Conservation (phyloP, 2,113 vertebrate genomes). For the Apodemus speciosus region DNA sequence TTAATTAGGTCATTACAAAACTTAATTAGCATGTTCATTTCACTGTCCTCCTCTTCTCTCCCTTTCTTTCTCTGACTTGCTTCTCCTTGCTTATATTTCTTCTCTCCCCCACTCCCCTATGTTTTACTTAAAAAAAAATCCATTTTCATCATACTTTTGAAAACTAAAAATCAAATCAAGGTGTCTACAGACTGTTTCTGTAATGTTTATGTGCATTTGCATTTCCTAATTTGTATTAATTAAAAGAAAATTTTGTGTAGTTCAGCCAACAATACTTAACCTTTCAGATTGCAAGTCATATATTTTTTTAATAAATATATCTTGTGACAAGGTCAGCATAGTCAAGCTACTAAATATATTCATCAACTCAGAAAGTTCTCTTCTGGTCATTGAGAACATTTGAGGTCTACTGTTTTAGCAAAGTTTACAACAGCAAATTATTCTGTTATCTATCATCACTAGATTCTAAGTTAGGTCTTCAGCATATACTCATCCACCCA, state of each 20-base stretch:
- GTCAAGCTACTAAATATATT: neutral
- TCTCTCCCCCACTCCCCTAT: fast-evolving
- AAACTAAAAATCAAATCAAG: neutral
- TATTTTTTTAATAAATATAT: neutral
- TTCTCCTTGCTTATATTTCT: neutral
- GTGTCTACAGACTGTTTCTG: neutral
- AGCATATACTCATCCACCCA: neutral
- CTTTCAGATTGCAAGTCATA: neutral
- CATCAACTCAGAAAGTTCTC: neutral
- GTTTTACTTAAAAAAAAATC: neutral
- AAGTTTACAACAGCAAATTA: neutral
- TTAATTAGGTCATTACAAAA: neutral
- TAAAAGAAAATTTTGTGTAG: neutral
- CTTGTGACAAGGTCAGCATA: neutral
- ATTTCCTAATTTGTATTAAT: neutral
- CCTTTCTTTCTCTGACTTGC: no score
- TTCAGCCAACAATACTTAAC: neutral
- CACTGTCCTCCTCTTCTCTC: neutral
- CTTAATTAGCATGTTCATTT: neutral
- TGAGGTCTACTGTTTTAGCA: neutral
- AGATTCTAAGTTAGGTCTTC: neutral
- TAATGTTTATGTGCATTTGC: neutral
- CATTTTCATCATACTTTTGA: neutral
- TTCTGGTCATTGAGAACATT: neutral
- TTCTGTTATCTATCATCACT: neutral